Conservation (phyloP, 2,113 vertebrate genomes). For the Pedetes capensis region DNA sequence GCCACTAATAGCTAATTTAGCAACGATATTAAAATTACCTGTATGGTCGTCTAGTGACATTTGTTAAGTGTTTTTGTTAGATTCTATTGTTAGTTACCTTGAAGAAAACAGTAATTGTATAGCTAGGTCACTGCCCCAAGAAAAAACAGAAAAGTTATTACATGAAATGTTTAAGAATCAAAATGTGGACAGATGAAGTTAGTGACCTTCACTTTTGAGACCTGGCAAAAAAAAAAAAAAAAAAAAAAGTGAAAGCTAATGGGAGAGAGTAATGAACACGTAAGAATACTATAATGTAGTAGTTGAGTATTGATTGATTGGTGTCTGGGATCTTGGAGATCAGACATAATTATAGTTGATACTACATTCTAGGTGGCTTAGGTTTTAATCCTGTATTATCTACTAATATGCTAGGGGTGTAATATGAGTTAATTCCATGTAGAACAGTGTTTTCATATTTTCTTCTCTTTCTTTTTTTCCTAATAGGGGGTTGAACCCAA, state of each 20-base stretch:
- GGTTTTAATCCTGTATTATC: neutral
- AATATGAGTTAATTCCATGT: no score
- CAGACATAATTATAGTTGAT: neutral
- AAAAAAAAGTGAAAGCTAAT: no score
- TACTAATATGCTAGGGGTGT: neutral
- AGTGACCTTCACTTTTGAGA: neutral
- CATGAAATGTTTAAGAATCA: neutral
- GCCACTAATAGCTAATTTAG: neutral
- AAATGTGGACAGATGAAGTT: neutral
- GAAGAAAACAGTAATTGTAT: neutral
- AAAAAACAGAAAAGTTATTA: neutral
- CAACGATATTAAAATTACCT: neutral
- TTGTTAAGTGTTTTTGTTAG: neutral
- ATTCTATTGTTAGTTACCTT: neutral
- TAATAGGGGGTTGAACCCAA: no score
- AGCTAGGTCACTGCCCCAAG: neutral
- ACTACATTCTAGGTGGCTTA: neutral
- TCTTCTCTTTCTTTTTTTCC: no score
- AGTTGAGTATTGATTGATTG: neutral
- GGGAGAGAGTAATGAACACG: neutral
- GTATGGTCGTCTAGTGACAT: slow-evolving; percentile 7
- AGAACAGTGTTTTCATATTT: no score
- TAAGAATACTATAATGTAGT: neutral
- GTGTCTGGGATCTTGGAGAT: neutral
- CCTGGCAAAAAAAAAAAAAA: no score